Evolutionary conservation across 2,113 vertebrate species (phyloP).

Genomic region (Pimephales promelas): DNA sequence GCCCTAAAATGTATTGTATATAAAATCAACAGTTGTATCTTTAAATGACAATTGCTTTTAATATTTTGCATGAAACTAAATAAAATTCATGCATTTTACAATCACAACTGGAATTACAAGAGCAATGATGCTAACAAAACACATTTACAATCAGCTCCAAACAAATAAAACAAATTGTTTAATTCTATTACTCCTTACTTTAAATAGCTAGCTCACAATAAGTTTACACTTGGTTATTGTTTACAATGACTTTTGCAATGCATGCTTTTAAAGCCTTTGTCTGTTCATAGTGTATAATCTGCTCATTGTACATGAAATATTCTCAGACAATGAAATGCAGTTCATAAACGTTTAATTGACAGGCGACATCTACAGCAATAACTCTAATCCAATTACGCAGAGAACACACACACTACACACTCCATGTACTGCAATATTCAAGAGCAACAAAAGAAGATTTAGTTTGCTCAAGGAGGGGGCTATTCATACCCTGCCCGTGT

Average conservation of each 20-base stretch:
- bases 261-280: background rate
- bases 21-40: no score
- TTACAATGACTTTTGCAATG: constrained; percentile 15
- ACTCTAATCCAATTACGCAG: constrained; percentile 72
- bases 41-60: background rate
- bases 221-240: background rate
- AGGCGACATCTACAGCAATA: constrained; percentile 58
- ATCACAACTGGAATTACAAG: background rate
- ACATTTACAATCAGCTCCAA: background rate
- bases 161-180: background rate
- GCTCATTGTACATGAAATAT: constrained; percentile 30
- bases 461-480: constrained; percentile 43
- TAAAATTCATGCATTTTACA: background rate
- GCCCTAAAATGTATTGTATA: no score
- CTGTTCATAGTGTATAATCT: constrained; percentile 1
- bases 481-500: constrained; percentile 25
- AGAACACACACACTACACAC: constrained; percentile 28
- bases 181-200: background rate
- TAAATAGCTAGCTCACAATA: background rate
- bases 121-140: background rate
- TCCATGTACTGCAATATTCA: constrained; percentile 41
- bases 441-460: constrained; percentile 55
- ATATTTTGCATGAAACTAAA: background rate
- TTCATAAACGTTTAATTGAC: constrained; percentile 67
- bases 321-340: constrained; percentile 12